Conservation (phyloP, 2,888 invertebrate genomes). For the Brachyopa scutellaris region DNA sequence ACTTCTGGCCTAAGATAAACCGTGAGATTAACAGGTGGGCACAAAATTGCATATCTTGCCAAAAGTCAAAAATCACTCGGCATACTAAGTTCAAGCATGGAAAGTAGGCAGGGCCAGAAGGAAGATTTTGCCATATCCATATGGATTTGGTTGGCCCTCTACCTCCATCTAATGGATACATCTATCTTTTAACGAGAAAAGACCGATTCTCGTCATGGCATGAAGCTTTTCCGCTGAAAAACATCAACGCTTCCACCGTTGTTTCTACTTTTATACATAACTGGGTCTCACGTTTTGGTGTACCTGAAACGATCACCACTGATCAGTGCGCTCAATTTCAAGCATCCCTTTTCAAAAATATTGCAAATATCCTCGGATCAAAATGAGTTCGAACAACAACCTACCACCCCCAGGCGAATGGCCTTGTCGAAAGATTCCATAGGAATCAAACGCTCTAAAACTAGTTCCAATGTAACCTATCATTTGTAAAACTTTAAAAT, state of each 20-base stretch:
- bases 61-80: conserved; percentile 14
- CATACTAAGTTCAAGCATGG: conserved; percentile 19
- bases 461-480: no score
- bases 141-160: conserved; percentile 78
- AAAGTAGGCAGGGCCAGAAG: conserved; percentile 4
- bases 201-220: no score
- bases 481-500: neutral
- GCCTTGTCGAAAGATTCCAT: conserved; percentile 33
- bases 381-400: conserved; percentile 26
- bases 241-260: neutral
- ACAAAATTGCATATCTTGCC: neutral
- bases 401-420: conserved; percentile 48
- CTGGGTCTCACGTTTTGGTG: conserved; percentile 36
- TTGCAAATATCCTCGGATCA: conserved; percentile 28
- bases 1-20: conserved; percentile 27
- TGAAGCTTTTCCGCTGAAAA: no score
- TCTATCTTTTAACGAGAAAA: neutral
- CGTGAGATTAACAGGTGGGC: conserved; percentile 2
- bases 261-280: conserved; percentile 9
- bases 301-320: conserved; percentile 27
- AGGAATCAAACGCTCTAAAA: no score
- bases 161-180: conserved; percentile 61
- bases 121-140: conserved; percentile 63
- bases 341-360: conserved; percentile 34
- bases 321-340: conserved; percentile 54